A percentile compares a stretch with the other conserved stretches of the same genome.
Conservation (phyloP, 1,140 invertebrate species). For the Nomia melanderi region DNA sequence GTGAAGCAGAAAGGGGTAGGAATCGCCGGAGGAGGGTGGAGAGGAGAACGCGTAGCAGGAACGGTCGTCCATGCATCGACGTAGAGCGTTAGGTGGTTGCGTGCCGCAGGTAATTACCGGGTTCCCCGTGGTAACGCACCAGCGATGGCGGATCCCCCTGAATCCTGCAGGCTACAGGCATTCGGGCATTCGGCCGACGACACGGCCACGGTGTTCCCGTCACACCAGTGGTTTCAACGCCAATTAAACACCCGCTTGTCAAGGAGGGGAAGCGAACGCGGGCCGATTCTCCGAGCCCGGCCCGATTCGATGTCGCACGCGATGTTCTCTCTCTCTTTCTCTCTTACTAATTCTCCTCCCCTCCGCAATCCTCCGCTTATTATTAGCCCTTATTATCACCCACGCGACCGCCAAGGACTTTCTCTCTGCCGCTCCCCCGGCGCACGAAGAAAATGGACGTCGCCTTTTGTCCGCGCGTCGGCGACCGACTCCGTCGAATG, state of each 20-base stretch:
- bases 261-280: slow-evolving; percentile 67
- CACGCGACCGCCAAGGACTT: slow-evolving; percentile 63
- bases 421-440: neutral
- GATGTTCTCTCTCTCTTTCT: slow-evolving; percentile 62
- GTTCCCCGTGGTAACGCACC: slow-evolving; percentile 76
- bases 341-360: no score
- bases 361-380: slow-evolving; percentile 67
- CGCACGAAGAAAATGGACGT: neutral
- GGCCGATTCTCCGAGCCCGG: slow-evolving; percentile 62
- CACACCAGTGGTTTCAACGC: slow-evolving; percentile 81
- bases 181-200: slow-evolving; percentile 79
- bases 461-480: no score
- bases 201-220: slow-evolving; percentile 74
- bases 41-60: slow-evolving; percentile 20
- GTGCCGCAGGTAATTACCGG: slow-evolving; percentile 78
- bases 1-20: neutral
- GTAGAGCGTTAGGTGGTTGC: slow-evolving; percentile 67
- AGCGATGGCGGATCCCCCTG: slow-evolving; percentile 77
- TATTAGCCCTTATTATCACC: slow-evolving; percentile 76
- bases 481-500: neutral
- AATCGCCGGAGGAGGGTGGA: neutral
- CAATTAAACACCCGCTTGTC: slow-evolving; percentile 82
- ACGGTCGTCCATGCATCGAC: slow-evolving; percentile 39
- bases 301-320: slow-evolving; percentile 78
- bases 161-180: slow-evolving; percentile 68